Conservation (phyloP, 2,888 invertebrate species). For the Venustoraphidia nigricollis region DNA sequence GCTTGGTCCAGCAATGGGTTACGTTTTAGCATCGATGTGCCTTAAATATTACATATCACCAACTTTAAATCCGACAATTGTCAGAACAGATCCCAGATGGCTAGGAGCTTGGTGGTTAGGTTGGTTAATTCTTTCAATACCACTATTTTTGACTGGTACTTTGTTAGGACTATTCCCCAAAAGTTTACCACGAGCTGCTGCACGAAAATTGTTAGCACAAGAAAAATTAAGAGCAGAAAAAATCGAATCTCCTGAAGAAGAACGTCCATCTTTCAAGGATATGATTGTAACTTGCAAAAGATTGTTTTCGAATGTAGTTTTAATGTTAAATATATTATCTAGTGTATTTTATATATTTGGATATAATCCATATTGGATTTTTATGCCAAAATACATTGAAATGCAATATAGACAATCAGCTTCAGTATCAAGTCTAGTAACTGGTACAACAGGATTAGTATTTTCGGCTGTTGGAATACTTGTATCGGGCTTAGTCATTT, state of each 20-base stretch:
- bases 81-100: conserved; percentile 56
- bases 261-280: conserved; percentile 34
- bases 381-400: conserved; percentile 71
- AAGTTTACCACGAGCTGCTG: conserved; percentile 46
- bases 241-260: conserved; percentile 11
- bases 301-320: conserved; percentile 45
- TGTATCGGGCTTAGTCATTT: conserved; percentile 48
- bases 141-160: conserved; percentile 42
- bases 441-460: conserved; percentile 53
- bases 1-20: conserved; percentile 56
- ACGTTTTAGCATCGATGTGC: conserved; percentile 46
- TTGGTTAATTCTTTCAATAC: conserved; percentile 46
- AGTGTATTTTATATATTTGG: conserved; percentile 57
- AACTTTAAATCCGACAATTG: conserved; percentile 44
- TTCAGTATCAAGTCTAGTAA: conserved; percentile 55
- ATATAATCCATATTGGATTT: conserved; percentile 63
- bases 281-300: conserved; percentile 47
- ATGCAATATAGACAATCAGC: conserved; percentile 65
- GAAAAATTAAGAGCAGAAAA: conserved; percentile 7
- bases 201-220: conserved; percentile 28
- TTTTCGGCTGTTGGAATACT: conserved; percentile 54
- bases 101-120: conserved; percentile 72
- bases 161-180: conserved; percentile 53
- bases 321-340: conserved; percentile 57
- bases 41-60: conserved; percentile 51